These are phyloP conservation scores for Limosa lapponica DNA, from an alignment of 2,797 vertebrate genomes.

Conservation along the genomic window DNA sequence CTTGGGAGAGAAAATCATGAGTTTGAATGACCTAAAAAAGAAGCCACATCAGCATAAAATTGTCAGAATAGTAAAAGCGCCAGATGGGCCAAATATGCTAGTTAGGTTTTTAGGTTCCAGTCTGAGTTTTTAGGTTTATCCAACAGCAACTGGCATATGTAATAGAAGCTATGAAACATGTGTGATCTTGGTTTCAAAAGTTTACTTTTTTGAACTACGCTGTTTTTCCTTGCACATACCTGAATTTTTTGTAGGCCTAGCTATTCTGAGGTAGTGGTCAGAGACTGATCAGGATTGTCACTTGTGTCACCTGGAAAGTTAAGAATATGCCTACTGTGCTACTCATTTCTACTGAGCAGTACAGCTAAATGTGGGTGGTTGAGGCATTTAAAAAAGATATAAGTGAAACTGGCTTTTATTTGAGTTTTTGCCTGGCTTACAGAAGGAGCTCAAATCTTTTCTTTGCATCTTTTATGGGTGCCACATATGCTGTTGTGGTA, in stretches of 20 bases:
- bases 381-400: not conserved
- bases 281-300: not conserved
- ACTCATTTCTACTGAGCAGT: not conserved
- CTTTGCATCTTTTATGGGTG: not conserved
- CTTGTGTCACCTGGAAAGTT: not conserved
- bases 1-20: conserved; percentile 29
- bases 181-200: not conserved
- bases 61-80: conserved; percentile 1
- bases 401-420: not conserved
- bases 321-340: not conserved
- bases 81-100: conserved; percentile 21
- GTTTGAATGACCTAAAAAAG: conserved; percentile 28
- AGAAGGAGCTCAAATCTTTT: not conserved
- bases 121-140: not conserved
- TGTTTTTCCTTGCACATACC: not conserved
- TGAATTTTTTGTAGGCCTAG: not conserved
- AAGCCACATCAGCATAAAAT: conserved; percentile 30
- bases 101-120: not conserved
- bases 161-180: not conserved
- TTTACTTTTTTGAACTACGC: not conserved
- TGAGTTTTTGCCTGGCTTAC: not conserved
- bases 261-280: not conserved
- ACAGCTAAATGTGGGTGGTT: not conserved
- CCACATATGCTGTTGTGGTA: not conserved
- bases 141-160: not conserved